These are phyloP conservation scores for Momotus momota DNA, from an alignment of 2,797 vertebrate genomes.

Conservation along the genomic window DNA sequence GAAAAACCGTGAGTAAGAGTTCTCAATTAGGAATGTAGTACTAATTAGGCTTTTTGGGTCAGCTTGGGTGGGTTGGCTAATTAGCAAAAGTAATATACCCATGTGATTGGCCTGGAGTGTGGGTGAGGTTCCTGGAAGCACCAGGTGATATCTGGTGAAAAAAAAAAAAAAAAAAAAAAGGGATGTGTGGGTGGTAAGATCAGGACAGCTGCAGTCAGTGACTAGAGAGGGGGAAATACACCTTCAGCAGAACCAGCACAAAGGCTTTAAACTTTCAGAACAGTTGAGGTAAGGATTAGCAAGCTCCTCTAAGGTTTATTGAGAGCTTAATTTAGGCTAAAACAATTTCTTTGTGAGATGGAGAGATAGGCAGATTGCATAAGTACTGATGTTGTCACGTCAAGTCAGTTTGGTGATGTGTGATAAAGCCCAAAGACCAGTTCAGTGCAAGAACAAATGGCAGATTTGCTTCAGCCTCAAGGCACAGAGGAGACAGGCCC, in stretches of 20 bases:
- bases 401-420: not conserved
- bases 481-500: not conserved
- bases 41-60: conserved; percentile 63
- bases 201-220: conserved; percentile 57
- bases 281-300: not conserved
- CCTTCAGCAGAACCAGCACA: not conserved
- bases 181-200: conserved; percentile 65
- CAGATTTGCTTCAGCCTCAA: not conserved
- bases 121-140: conserved; percentile 65
- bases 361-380: not conserved
- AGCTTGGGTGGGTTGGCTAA: conserved; percentile 67
- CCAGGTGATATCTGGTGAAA: conserved; percentile 56
- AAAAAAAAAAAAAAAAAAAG: not conserved
- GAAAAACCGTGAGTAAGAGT: conserved; percentile 57
- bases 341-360: conserved; percentile 34
- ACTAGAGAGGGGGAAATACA: conserved; percentile 17
- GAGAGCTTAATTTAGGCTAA: conserved; percentile 42
- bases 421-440: not conserved
- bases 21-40: conserved; percentile 47
- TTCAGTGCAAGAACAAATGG: not conserved
- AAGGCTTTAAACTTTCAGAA: not conserved
- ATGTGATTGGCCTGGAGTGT: conserved; percentile 69
- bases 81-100: conserved; percentile 53
- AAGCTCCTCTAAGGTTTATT: not conserved
- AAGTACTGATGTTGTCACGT: not conserved